Evolutionary conservation across 1,140 invertebrate genomes (phyloP).

Genomic region (Drosophila truncata): DNA sequence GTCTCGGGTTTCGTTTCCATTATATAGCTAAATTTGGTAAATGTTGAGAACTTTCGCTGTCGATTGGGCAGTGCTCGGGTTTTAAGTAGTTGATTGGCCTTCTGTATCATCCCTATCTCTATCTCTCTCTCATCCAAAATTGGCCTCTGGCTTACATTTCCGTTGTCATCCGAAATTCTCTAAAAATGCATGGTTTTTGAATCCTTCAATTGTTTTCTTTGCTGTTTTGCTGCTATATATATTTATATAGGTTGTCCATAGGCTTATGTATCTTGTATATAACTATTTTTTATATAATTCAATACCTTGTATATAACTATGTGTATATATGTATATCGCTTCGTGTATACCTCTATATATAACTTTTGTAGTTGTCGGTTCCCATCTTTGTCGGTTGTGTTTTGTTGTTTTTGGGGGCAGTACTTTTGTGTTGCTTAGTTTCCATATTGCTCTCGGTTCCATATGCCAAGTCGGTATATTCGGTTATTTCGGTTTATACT

Average conservation of each 20-base stretch:
- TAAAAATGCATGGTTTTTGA: conserved; percentile 26
- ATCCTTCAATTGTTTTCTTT: conserved; percentile 19
- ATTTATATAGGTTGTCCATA: conserved; percentile 20
- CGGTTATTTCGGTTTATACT: conserved; percentile 39
- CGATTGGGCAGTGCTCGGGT: conserved; percentile 49
- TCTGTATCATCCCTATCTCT: neutral
- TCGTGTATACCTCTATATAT: conserved; percentile 40
- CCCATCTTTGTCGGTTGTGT: conserved; percentile 55
- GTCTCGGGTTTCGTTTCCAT: conserved; percentile 18
- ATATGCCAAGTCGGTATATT: conserved; percentile 41
- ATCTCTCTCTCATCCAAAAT: conserved; percentile 1
- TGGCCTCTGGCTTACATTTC: conserved; percentile 45
- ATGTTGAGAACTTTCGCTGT: conserved; percentile 53
- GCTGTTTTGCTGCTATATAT: conserved; percentile 13
- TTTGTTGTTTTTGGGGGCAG: conserved; percentile 40
- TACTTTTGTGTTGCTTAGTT: conserved; percentile 55
- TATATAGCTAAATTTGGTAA: conserved; percentile 39
- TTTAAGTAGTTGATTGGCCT: conserved; percentile 46
- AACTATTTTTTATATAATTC: conserved; percentile 27
- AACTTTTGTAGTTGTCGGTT: conserved; percentile 46
- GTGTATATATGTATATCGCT: conserved; percentile 37
- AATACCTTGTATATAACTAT: conserved; percentile 33
- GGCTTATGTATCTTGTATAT: conserved; percentile 42
- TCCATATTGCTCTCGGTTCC: conserved; percentile 73
- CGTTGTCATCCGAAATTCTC: conserved; percentile 27